Base-by-base conservation (phyloP, 2,797 vertebrate species). In the Sphenopsis melanotis region DNA sequence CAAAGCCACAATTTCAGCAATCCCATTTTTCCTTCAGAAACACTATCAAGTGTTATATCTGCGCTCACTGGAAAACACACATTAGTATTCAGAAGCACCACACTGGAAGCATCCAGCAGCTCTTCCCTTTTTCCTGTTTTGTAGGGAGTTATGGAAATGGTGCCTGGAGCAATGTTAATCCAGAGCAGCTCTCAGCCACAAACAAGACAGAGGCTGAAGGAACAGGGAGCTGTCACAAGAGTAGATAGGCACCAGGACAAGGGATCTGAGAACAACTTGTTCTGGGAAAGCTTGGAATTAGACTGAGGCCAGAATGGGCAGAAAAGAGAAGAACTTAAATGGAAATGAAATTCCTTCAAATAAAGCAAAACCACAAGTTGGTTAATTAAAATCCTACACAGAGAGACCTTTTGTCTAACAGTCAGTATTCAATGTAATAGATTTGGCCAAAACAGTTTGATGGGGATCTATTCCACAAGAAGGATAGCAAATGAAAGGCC, bases 301-400 rank as follows among this genome's bases (percentile, higher is more conserved):
- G 50, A 42, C 59, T 71, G 84, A 68, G 22, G 76, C 37, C 74
- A 81, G 27, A 92, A 52, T 0, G 5, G 47, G 57, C 23, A 81
- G 42, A 93, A 88, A 93, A 88, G 71, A 76, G 32, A 83, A 63
- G 30, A 93, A 91, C 57, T 76, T 74, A 79, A 93, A 83, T 3
- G 42, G 89, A 90, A 94, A 86, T 47, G 0, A 87, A 93, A 94
- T 86, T 87, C 69, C 41, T 70, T 86, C 83, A 72, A 57, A 81
- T 56, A 78, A 86, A 88, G 59, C 53, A 66, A 79, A 72, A 63
- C 78, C 77, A 55, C 49, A 69, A 81, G 60, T n/a, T 84, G 19
- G 85, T 75, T 91, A 68, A 95, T 92, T 95, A 90, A 91, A 91
- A 50, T 59, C 44, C 63, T 49, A 22, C 80, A 60, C 56, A 79